Base-by-base conservation (phyloP, 2,797 vertebrate genomes). In the Mionectes olivaceus region DNA sequence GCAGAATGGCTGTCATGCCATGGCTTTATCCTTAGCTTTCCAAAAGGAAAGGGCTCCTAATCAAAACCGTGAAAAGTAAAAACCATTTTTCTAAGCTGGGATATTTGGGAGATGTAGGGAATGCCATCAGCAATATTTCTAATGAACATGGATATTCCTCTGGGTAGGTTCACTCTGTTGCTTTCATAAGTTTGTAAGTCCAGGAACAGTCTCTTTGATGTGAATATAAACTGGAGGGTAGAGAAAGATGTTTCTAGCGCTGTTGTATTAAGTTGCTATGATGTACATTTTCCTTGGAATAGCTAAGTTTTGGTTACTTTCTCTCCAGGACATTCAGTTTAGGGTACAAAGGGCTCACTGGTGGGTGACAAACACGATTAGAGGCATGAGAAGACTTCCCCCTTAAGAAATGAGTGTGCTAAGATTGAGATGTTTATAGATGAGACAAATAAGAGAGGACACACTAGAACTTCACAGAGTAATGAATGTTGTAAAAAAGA, bases 351-450 rank as follows among this genome's bases (percentile, higher is more conserved):
- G 33, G 28, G 32, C 19, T 92, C 70, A 67, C 43, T 84, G 88
- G 74, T 7, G 60, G 70, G 76, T 90, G 86, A 83, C 80, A 92
- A 83, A 96, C 90, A 44, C 0, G 0, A 90, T 88, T 78, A 91
- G 70, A 94, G 60, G 11, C 74, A 74, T 10, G 2, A 74, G 39
- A 89, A 76, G 24, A 7, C 41, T 77, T 87, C 17, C 28, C n/a
- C 55, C 24, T 3, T 49, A 56, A 67, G 74, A 95, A 94, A 89
- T 67, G 13, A 90, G 47, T 19, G 30, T 16, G 28, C 39, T 37
- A 12, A 79, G 69, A 95, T 81, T 94, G 76, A 95, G 87, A 91
- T 95, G 85, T 93, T 95, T 90, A 46, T n/a, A 67, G 74, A 82
- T 30, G 74, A 91, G 76, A 79, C 76, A 96, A 96, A 91, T 75